A percentile compares a stretch with the other conserved stretches of the same genome.
Conservation (phyloP, 2,113 vertebrate species). For the Myrmophylax atrothorax region DNA sequence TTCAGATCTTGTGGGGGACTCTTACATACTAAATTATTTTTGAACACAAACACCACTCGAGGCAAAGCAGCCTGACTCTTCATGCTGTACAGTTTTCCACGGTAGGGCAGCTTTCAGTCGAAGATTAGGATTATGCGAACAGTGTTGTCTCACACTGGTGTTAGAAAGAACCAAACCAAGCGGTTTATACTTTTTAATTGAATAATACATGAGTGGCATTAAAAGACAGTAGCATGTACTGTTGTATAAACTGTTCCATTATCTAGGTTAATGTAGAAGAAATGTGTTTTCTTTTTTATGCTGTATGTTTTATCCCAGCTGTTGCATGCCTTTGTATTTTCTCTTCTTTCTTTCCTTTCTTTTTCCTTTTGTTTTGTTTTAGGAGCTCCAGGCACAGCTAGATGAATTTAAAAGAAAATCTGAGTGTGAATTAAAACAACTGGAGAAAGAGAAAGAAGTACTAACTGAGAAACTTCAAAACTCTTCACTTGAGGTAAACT, state of each 20-base stretch:
- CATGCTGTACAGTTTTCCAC: not conserved
- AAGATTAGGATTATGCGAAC: not conserved
- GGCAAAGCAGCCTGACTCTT: not conserved
- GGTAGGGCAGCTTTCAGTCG: not conserved
- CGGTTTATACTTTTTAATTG: not conserved
- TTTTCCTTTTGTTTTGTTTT: not conserved
- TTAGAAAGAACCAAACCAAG: not conserved
- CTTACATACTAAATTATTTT: not conserved
- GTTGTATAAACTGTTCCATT: not conserved
- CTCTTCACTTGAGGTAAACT: constrained; percentile 82
- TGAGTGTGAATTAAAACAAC: constrained; percentile 76
- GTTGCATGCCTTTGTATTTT: not conserved
- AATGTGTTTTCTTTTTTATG: not conserved
- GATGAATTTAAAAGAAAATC: constrained; percentile 84
- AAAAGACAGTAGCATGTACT: not conserved
- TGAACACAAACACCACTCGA: not conserved
- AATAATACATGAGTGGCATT: not conserved
- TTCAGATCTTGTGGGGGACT: not conserved
- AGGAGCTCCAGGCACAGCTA: constrained; percentile 77
- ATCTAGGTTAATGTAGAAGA: not conserved
- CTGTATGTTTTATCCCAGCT: not conserved
- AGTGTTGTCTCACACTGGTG: not conserved
- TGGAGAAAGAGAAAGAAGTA: constrained; percentile 83
- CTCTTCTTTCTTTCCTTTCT: not conserved
- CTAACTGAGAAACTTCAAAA: constrained; percentile 81